phyloP scores from a whole-genome alignment of 1,140 invertebrate genomes.

The Eupristina koningsbergeri region DNA sequence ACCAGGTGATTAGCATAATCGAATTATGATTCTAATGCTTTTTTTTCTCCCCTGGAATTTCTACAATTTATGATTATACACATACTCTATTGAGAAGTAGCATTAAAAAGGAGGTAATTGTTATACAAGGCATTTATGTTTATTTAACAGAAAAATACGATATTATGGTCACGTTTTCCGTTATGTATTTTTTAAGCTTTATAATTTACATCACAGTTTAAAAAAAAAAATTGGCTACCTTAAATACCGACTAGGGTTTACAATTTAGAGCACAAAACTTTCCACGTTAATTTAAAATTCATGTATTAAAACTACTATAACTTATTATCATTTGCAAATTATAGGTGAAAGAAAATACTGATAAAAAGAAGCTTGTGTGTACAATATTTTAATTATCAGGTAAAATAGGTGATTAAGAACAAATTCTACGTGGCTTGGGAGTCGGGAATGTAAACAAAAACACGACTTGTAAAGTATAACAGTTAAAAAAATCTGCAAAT shows the following conservation, averaged over 20 bases:
- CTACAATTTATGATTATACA: no score
- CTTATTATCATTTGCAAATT: conserved; percentile 23
- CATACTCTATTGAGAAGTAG: no score
- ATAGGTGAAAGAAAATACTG: conserved; percentile 2
- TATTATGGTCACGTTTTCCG: no score
- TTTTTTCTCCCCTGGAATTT: no score
- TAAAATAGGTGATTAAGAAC: conserved; percentile 4
- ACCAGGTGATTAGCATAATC: no score
- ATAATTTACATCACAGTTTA: no score
- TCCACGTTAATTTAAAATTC: conserved; percentile 3
- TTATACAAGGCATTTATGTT: no score
- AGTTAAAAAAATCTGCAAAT: not conserved
- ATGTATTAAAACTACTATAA: conserved; percentile 4
- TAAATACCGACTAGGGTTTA: not conserved
- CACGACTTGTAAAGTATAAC: not conserved
- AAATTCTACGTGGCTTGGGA: not conserved
- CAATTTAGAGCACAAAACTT: conserved; percentile 4
- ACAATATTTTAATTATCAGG: not conserved
- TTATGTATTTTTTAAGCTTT: no score
- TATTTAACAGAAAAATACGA: no score
- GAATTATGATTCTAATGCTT: no score
- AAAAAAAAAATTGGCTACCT: not conserved
- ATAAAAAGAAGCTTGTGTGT: not conserved
- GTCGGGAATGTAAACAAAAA: conserved; percentile 41
- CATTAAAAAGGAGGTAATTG: no score